A percentile compares a stretch with the other conserved stretches of the same genome.
These are phyloP conservation scores for Dryadula phaetusa DNA, from an alignment of 2,888 invertebrate species.

Conservation along the genomic window DNA sequence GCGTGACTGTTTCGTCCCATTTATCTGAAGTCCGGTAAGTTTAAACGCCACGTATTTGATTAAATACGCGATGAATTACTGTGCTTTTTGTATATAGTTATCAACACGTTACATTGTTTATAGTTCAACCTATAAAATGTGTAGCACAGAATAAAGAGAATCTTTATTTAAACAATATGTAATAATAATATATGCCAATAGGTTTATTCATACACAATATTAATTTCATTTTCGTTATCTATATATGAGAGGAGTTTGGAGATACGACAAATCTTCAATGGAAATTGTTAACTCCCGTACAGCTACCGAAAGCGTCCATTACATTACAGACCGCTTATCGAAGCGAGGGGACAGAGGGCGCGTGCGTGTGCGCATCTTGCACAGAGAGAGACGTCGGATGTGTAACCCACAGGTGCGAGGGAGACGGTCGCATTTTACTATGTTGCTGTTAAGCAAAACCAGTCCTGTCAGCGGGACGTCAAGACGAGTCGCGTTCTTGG, in stretches of 20 bases:
- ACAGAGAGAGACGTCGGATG: conserved; percentile 54
- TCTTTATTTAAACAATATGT: not conserved
- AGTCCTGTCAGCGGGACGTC: conserved; percentile 83
- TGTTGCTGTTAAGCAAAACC: conserved; percentile 80
- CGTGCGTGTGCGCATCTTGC: conserved; percentile 79
- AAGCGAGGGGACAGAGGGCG: conserved; percentile 74
- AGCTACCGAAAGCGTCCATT: conserved; percentile 79
- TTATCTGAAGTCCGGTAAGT: conserved; percentile 20
- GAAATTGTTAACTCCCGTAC: conserved; percentile 63
- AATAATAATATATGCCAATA: not conserved
- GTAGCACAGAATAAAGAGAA: not conserved
- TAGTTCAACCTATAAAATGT: not conserved
- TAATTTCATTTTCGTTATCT: not conserved
- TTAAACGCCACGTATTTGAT: conserved; percentile 26
- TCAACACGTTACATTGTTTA: not conserved
- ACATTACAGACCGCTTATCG: conserved; percentile 79
- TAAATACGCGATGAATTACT: conserved; percentile 19
- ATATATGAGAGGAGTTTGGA: conserved; percentile 22
- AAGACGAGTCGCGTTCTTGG: conserved; percentile 82
- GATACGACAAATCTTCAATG: conserved; percentile 63
- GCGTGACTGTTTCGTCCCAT: conserved; percentile 29
- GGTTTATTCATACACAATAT: not conserved
- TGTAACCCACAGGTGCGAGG: conserved; percentile 53
- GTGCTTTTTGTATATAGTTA: conserved; percentile 12
- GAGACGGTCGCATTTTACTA: conserved; percentile 66